Base-by-base conservation (phyloP, 2,797 vertebrate genomes). In the Spinus olivaceus region DNA sequence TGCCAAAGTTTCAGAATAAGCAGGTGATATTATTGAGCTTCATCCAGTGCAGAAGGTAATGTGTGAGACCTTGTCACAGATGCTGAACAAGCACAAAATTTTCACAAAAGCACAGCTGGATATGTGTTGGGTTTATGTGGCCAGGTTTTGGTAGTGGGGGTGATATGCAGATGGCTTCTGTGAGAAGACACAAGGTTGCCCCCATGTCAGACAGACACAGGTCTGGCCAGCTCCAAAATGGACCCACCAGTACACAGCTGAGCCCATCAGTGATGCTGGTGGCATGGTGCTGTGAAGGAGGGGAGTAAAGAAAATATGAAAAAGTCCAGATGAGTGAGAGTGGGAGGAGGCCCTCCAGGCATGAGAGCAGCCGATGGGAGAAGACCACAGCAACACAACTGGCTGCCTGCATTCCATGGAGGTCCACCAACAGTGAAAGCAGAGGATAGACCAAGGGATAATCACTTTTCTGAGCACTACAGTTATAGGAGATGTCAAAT, bases 151-250 rank as follows among this genome's bases (percentile, higher is more conserved):
- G 22, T 42, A n/a, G 41, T 16, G 18, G 13, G 7, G 2, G 13
- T 0, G 0, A 7, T 60, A 16, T 19, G 30, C 2, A 32, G 2
- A 3, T 56, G 20, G 3, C 5, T 78, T 60, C 37, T 84, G 35
- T 80, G n/a, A 76, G n/a, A 53, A 87, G 41, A 44, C 10, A 44
- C 3, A 8, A 20, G 39, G 6, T 9, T 73, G 18, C 6, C 4
- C 6, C 2, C 2, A 1, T n/a, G 4, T 69, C 32, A 39, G 53
- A 49, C 24, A 56, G 35, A 60, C 19, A 27, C 39, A 33, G 13
- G 41, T 88, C 35, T 18, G 39, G 8, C 1, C 5, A 65, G 15
- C 17, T 90, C 21, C 41, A 72, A 39, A 81, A 44, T 10, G 3
- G 30, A 70, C 7, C 12, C 4, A 24, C 4, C 2, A 14, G 5